These are phyloP conservation scores for Kryphioiulus occultus DNA, from an alignment of 2,888 invertebrate species.

Conservation along the genomic window DNA sequence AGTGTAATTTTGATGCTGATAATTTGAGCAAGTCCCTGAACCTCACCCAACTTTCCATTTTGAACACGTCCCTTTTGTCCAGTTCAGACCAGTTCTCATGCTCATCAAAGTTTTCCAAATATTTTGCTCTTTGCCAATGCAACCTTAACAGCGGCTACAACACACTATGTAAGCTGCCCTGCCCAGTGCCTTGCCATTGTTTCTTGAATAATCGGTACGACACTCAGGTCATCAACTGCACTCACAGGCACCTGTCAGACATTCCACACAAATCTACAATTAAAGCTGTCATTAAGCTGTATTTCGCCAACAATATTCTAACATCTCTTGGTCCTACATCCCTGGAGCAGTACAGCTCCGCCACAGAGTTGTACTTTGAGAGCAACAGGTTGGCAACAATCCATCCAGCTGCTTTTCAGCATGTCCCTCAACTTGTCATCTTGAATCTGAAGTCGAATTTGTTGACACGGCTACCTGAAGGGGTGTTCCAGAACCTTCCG, in stretches of 20 bases:
- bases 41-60: neutral
- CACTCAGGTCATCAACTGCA: neutral
- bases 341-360: neutral
- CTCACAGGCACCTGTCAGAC: neutral
- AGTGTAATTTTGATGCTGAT: neutral
- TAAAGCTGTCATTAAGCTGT: neutral
- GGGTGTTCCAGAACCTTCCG: neutral
- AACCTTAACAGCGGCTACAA: neutral
- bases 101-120: neutral
- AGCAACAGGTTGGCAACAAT: neutral
- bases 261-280: neutral
- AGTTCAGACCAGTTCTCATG: neutral
- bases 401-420: neutral
- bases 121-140: neutral
- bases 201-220: neutral
- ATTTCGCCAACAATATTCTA: neutral
- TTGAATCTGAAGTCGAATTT: conserved; percentile 32
- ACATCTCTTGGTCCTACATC: neutral
- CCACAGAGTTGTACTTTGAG: neutral
- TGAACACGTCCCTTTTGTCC: neutral
- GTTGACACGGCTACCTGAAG: neutral
- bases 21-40: neutral
- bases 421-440: neutral
- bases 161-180: neutral
- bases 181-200: neutral